Conservation (phyloP, 2,113 vertebrate genomes). For the Prionailurus bengalensis region DNA sequence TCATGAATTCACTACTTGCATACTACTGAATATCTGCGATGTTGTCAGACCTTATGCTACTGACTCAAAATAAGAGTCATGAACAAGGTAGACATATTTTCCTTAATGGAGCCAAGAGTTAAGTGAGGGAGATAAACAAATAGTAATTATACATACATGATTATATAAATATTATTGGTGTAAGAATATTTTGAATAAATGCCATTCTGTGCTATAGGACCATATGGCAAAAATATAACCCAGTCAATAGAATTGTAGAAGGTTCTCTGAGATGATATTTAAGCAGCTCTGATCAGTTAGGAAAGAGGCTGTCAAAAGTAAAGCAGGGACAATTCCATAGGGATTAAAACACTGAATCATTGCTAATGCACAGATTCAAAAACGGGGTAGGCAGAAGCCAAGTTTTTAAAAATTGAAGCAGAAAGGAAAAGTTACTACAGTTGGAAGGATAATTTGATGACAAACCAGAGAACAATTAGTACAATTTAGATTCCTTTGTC, state of each 20-base stretch:
- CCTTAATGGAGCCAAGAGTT: background rate
- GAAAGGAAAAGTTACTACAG: background rate
- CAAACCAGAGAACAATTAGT: background rate
- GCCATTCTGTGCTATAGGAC: background rate
- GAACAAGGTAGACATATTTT: background rate
- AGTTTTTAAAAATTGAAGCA: conserved; percentile 9
- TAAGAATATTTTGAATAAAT: conserved; percentile 23
- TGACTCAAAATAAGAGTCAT: background rate
- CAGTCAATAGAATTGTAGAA: conserved; percentile 23
- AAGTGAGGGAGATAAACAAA: background rate
- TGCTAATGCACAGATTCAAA: conserved; percentile 15
- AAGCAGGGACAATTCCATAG: background rate
- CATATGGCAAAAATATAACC: conserved; percentile 51
- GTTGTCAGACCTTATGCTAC: background rate
- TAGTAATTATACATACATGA: background rate
- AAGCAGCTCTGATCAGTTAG: conserved; percentile 6
- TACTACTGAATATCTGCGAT: background rate
- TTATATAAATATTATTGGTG: background rate
- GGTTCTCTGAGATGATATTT: conserved; percentile 33
- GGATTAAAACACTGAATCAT: background rate
- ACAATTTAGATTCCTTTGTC: background rate
- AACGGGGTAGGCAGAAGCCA: background rate
- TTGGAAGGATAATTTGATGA: background rate
- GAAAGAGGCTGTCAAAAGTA: conserved; percentile 30
- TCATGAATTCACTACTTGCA: too few species aligned